A percentile compares a stretch with the other conserved stretches of the same genome.
Conservation (phyloP, 1,140 invertebrate genomes). For the Nymphalis io region DNA sequence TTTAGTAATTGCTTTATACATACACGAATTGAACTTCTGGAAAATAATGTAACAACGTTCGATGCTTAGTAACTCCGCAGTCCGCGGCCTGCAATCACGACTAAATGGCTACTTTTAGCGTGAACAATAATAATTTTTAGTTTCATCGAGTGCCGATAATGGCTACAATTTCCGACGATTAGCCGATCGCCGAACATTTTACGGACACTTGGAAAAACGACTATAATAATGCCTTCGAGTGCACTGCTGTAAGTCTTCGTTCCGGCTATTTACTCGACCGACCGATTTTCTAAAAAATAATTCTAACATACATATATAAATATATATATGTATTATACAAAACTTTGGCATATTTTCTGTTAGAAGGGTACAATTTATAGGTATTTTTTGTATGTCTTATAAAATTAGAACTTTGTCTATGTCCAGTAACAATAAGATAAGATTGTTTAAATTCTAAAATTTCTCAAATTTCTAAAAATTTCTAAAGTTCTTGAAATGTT, state of each 20-base stretch:
- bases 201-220: constrained; percentile 68
- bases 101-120: constrained; percentile 74
- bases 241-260: constrained; percentile 26
- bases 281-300: constrained; percentile 15
- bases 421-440: too few relatives aligned
- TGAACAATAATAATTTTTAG: constrained; percentile 78
- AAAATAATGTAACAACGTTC: constrained; percentile 20
- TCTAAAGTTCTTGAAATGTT: too few relatives aligned
- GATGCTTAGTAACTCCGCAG: constrained; percentile 31
- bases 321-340: neutral
- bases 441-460: too few relatives aligned
- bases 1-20: too few relatives aligned
- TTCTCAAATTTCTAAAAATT: too few relatives aligned
- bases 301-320: neutral
- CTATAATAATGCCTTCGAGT: constrained; percentile 50
- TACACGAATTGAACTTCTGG: neutral
- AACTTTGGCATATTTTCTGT: too few relatives aligned
- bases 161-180: constrained; percentile 77
- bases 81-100: constrained; percentile 52
- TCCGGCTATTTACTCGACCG: constrained; percentile 26
- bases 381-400: too few relatives aligned
- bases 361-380: too few relatives aligned
- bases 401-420: too few relatives aligned
- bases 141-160: constrained; percentile 73
- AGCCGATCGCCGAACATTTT: constrained; percentile 63